Base-by-base conservation (phyloP, 2,113 vertebrate genomes). In the Syngnathoides biaculeatus region DNA sequence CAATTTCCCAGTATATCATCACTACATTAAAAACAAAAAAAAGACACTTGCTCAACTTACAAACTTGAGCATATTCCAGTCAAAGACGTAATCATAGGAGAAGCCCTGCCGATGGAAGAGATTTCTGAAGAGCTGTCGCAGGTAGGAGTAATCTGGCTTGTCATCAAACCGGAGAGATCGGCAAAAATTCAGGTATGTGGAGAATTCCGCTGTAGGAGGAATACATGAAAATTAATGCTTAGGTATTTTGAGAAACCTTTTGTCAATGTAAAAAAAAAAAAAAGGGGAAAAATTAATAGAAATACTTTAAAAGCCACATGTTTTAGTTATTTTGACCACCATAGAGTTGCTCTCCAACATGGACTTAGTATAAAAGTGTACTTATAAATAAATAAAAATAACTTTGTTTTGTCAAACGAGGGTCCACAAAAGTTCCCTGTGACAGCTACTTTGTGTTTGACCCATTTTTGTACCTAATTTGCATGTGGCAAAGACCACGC, bases 1-100 rank as follows among this genome's bases (percentile, higher is more conserved):
- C 45, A 17, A 15, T 3, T 6, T 17, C 45, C 14, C n/a, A 53
- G 9, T 15, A 43, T 60, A 58, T 64, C 14, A 38, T 30, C 11
- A 58, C 40, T 26, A 15, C 20, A n/a, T n/a, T n/a, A n/a, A n/a
- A n/a, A n/a, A n/a, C n/a, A n/a, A n/a, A n/a, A 3, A 56, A 3
- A 5, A 70, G 56, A 39, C 7, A 26, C 26, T 0, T 15, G 11
- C 14, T 19, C 8, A 62, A 96, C 96, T 93, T 86, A 98, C 96
- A 89, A 98, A 98, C 91, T 98, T 98, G 66, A 98, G 95, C 96
- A 98, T 98, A 91, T 98, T 98, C 96, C 96, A 98, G 87, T 98
- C 96, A 69, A 98, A 98, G 78, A 98, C 96, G 0, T 98, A 98
- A 78, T 98, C 96, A 0, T 98, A 98, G 79, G 96, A 98, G 91